These are phyloP conservation scores for Nymphicus hollandicus DNA, from an alignment of 2,113 vertebrate species.

Conservation along the genomic window DNA sequence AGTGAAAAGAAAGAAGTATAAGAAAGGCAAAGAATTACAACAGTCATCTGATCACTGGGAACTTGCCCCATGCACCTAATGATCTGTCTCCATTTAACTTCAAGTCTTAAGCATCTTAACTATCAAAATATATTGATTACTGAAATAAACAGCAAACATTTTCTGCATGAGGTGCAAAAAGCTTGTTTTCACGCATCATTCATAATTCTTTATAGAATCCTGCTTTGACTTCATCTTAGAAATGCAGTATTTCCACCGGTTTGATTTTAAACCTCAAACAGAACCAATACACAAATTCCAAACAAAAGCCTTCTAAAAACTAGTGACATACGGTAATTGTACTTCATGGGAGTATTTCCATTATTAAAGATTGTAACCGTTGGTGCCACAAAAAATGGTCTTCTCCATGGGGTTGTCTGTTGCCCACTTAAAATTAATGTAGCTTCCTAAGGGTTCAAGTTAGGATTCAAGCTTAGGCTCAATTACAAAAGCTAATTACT, in stretches of 20 bases:
- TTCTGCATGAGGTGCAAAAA: background rate
- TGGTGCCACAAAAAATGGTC: background rate
- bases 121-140: background rate
- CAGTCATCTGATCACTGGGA: background rate
- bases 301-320: background rate
- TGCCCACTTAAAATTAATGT: background rate
- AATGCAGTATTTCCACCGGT: background rate
- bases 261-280: background rate
- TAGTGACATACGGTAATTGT: rapidly evolving
- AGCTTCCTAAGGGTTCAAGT: background rate
- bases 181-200: background rate
- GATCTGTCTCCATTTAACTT: background rate
- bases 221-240: background rate
- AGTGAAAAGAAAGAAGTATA: constrained; percentile 19
- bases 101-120: background rate
- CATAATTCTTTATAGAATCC: background rate
- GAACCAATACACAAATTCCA: background rate
- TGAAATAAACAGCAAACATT: background rate
- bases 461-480: background rate
- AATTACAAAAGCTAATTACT: background rate
- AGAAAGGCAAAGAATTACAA: background rate
- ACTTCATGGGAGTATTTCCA: background rate
- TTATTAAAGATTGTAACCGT: background rate
- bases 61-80: background rate
- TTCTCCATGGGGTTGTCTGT: background rate